These are phyloP conservation scores for Sminthurides bifidus DNA, from an alignment of 1,140 invertebrate genomes.

Conservation along the genomic window DNA sequence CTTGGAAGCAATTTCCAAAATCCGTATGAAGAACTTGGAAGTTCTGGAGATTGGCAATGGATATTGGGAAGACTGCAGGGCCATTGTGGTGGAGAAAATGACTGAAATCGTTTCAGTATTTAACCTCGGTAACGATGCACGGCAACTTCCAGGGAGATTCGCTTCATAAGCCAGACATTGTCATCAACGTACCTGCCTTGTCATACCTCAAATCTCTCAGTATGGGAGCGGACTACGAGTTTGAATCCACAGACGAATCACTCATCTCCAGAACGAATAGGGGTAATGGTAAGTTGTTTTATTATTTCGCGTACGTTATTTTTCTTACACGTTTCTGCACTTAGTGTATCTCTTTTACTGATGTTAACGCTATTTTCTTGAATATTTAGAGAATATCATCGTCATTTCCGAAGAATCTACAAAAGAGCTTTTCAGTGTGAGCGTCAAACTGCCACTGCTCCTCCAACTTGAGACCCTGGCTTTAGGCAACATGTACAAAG, in stretches of 20 bases:
- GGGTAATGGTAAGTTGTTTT: too few relatives aligned
- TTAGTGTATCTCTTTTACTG: too few relatives aligned
- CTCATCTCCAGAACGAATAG: neutral
- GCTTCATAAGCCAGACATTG: neutral
- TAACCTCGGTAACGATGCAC: constrained; percentile 7
- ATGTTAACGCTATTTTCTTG: neutral
- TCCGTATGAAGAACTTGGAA: neutral
- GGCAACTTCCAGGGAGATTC: constrained; percentile 11
- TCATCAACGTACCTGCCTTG: constrained; percentile 4
- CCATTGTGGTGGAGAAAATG: neutral
- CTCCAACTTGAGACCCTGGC: neutral
- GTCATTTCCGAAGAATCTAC: constrained; percentile 2
- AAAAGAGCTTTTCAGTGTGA: constrained; percentile 8
- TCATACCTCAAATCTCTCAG: constrained; percentile 1
- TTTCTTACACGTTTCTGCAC: too few relatives aligned
- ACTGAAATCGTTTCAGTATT: constrained; percentile 3
- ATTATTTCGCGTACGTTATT: too few relatives aligned
- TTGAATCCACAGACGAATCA: neutral
- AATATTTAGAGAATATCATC: neutral
- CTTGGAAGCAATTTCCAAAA: neutral
- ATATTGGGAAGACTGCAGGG: constrained; percentile 14
- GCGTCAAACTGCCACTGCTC: constrained; percentile 5
- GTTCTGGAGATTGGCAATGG: constrained; percentile 15
- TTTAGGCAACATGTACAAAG: constrained; percentile 20
- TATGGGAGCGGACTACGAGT: constrained; percentile 14